Conservation (phyloP, 2,113 vertebrate genomes). For the Rattus norvegicus region DNA sequence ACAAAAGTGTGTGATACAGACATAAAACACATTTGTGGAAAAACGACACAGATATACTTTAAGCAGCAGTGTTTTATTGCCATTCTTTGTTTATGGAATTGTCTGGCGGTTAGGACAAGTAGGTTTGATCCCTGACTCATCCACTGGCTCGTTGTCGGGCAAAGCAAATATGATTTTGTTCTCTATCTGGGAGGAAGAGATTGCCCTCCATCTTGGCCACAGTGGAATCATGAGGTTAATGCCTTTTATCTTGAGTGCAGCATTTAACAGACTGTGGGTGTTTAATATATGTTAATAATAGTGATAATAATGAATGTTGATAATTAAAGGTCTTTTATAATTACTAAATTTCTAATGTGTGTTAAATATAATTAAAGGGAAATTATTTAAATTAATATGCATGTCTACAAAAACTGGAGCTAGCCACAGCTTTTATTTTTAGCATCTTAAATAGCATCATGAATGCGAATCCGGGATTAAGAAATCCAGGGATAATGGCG, state of each 20-base stretch:
- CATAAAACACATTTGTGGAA: constrained; percentile 59
- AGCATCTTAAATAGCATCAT: constrained; percentile 60
- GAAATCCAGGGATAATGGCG: constrained; percentile 41
- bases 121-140: constrained; percentile 56
- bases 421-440: constrained; percentile 72
- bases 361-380: constrained; percentile 77
- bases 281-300: constrained; percentile 80
- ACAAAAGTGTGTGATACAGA: constrained; percentile 17
- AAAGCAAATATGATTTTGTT: constrained; percentile 64
- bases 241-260: constrained; percentile 74
- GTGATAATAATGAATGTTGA: constrained; percentile 80
- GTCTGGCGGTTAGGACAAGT: constrained; percentile 59
- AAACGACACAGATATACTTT: constrained; percentile 54
- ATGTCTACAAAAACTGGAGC: constrained; percentile 61
- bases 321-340: constrained; percentile 80
- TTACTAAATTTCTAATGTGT: constrained; percentile 75
- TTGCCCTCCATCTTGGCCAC: constrained; percentile 69
- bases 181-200: constrained; percentile 57
- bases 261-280: constrained; percentile 71
- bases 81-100: constrained; percentile 69
- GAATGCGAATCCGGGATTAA: constrained; percentile 55
- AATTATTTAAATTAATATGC: constrained; percentile 73
- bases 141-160: constrained; percentile 60
- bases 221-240: constrained; percentile 74
- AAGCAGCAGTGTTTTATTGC: constrained; percentile 34